A percentile compares a stretch with the other conserved stretches of the same genome.
phyloP scores from a whole-genome alignment of 1,140 invertebrate genomes.

The Orussus abietinus region DNA sequence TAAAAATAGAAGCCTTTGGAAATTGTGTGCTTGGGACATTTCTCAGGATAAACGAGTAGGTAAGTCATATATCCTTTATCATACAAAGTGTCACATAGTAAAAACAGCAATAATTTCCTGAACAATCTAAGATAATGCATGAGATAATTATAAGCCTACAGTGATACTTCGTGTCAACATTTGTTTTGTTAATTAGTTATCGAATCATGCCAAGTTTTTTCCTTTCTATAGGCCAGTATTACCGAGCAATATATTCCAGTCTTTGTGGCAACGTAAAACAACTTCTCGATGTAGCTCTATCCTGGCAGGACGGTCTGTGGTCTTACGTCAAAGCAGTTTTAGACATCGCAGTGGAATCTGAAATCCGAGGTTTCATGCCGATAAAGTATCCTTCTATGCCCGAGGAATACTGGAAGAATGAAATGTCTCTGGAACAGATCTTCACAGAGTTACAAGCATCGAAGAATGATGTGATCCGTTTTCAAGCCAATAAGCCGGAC shows the following conservation, averaged over 20 bases:
- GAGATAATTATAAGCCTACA: too few species aligned
- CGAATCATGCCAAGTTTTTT: neutral
- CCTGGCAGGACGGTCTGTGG: constrained; percentile 91
- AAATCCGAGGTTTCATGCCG: constrained; percentile 57
- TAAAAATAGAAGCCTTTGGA: constrained; percentile 86
- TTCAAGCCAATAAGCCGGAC: constrained; percentile 58
- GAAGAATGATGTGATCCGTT: constrained; percentile 51
- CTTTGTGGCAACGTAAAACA: constrained; percentile 80
- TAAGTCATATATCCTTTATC: constrained; percentile 19
- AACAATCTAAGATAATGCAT: too few species aligned
- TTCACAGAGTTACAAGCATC: constrained; percentile 63
- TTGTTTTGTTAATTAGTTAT: constrained; percentile 6
- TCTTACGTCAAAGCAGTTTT: constrained; percentile 79
- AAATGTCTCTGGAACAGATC: constrained; percentile 67
- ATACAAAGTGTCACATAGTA: neutral
- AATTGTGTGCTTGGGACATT: constrained; percentile 74
- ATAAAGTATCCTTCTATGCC: constrained; percentile 62
- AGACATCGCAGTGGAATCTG: constrained; percentile 79
- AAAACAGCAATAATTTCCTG: too few species aligned
- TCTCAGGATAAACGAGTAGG: constrained; percentile 56
- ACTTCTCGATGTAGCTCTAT: constrained; percentile 68
- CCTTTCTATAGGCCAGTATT: constrained; percentile 54
- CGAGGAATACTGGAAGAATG: constrained; percentile 75
- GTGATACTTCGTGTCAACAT: too few species aligned
- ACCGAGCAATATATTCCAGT: constrained; percentile 68